phyloP scores from a whole-genome alignment of 2,797 vertebrate species.

The Sebastolobus alascanus region DNA sequence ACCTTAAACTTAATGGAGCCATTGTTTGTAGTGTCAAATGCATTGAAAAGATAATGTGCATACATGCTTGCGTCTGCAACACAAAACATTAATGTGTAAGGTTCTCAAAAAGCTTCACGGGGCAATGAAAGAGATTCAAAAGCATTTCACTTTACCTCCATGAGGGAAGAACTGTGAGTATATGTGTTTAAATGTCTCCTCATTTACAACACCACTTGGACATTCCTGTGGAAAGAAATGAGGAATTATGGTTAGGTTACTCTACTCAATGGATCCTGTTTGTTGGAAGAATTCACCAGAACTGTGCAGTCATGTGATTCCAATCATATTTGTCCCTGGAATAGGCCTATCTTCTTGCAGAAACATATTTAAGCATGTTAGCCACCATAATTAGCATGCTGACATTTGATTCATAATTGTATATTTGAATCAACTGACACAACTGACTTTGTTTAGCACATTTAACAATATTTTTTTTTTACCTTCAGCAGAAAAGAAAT shows the following conservation, averaged over 20 bases:
- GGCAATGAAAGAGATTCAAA: background rate
- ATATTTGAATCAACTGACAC: background rate
- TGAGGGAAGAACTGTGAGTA: slow-evolving; percentile 99
- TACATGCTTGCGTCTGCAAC: slow-evolving; percentile 96
- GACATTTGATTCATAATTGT: background rate
- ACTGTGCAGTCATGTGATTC: background rate
- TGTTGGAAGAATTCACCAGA: background rate
- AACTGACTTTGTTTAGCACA: background rate
- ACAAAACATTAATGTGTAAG: slow-evolving; percentile 35
- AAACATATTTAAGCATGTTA: background rate
- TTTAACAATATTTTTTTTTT: background rate
- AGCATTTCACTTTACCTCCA: slow-evolving; percentile 86
- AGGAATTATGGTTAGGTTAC: background rate
- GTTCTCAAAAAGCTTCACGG: background rate
- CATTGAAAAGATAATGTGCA: slow-evolving; percentile 97
- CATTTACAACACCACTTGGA: slow-evolving; percentile 96
- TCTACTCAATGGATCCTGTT: background rate
- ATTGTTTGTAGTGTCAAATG: slow-evolving; percentile 94
- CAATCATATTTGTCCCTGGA: background rate
- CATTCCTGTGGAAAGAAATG: slow-evolving; percentile 89
- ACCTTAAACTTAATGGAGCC: slow-evolving; percentile 99
- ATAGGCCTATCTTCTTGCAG: background rate
- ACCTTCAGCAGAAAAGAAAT: background rate
- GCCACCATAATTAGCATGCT: background rate
- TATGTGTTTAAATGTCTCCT: slow-evolving; percentile 98